phyloP scores from a whole-genome alignment of 2,888 invertebrate species.

The Gastracanthus pulcherrimus region DNA sequence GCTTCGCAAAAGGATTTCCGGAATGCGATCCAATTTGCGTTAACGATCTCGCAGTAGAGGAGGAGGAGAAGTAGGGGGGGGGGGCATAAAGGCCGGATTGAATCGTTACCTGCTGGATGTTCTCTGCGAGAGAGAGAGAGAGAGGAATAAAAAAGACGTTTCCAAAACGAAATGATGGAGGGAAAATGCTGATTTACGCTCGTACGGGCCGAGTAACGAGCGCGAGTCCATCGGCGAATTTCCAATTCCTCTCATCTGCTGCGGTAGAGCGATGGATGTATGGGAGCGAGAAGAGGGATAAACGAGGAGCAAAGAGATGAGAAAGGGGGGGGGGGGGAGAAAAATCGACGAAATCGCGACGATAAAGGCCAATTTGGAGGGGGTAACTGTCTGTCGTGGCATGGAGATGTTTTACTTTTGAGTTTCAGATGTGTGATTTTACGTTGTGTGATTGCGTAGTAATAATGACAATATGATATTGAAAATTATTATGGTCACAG shows the following conservation, averaged over 20 bases:
- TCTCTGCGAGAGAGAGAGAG: neutral
- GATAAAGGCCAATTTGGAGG: constrained; percentile 16
- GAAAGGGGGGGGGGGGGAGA: neutral
- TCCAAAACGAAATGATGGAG: neutral
- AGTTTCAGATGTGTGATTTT: neutral
- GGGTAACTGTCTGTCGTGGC: constrained; percentile 2
- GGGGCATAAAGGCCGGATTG: constrained; percentile 39
- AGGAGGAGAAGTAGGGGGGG: too few species aligned
- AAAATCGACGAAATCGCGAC: neutral
- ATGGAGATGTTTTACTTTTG: constrained; percentile 32
- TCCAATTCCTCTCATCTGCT: constrained; percentile 23
- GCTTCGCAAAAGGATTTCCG: constrained; percentile 57
- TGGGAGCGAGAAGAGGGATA: neutral
- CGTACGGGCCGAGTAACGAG: constrained; percentile 39
- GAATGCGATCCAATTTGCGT: constrained; percentile 69
- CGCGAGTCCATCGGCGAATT: constrained; percentile 2
- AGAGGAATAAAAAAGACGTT: neutral
- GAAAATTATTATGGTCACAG: too few species aligned
- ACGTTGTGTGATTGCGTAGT: too few species aligned
- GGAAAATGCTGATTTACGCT: constrained; percentile 28
- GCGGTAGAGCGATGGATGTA: neutral
- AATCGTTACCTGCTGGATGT: constrained; percentile 48
- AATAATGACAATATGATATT: too few species aligned
- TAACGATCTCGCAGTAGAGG: constrained; percentile 61
- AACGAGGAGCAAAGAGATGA: neutral